These are phyloP conservation scores for Pachycephala philippinensis DNA, from an alignment of 2,113 vertebrate genomes.

Conservation along the genomic window DNA sequence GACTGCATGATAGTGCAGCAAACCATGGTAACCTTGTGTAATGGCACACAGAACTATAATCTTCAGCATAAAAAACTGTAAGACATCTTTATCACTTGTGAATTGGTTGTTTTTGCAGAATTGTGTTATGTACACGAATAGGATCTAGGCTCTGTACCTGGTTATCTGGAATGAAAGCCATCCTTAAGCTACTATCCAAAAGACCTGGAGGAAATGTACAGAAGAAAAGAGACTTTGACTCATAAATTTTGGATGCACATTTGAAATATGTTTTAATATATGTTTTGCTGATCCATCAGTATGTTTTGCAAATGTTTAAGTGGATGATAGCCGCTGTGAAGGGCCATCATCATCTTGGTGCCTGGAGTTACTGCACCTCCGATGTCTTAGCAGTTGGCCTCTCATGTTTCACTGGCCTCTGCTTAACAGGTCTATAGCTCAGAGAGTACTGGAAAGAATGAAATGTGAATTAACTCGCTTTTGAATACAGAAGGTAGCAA, in stretches of 20 bases:
- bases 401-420: background rate
- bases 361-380: background rate
- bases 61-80: background rate
- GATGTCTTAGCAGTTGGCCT: background rate
- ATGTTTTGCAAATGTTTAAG: background rate
- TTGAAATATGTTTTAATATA: background rate
- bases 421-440: background rate
- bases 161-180: background rate
- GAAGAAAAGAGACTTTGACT: background rate
- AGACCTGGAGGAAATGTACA: background rate
- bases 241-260: background rate
- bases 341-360: background rate
- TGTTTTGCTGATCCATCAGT: background rate
- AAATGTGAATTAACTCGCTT: background rate
- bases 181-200: background rate
- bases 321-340: background rate
- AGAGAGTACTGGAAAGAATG: background rate
- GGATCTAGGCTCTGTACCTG: background rate
- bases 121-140: background rate
- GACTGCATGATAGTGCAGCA: background rate
- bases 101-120: background rate
- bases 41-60: background rate
- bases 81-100: background rate
- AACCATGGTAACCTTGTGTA: background rate
- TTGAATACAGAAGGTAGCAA: background rate